Base-by-base conservation (phyloP, 2,888 invertebrate species). In the Marronus borbonicus region DNA sequence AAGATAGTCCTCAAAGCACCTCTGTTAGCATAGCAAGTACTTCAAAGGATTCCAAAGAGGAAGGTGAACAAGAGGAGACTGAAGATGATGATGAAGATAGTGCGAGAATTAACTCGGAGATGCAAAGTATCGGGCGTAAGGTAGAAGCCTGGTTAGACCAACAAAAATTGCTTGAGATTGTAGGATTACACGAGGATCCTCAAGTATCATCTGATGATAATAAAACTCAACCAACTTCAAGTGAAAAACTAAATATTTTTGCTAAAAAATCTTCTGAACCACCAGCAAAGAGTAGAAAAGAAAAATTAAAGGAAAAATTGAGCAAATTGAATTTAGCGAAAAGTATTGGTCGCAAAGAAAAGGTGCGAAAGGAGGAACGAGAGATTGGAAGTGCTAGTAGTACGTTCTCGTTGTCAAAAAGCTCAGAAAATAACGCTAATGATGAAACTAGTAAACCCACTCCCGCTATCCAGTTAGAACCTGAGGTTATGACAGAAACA, bases 1-100 rank as follows among this genome's bases (percentile, higher is more conserved):
- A 68, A 68, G 24, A n/a, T 39, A 44, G 20, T 17, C 17, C 20
- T 24, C 39, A 58, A 58, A 72, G 52, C n/a, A 14, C 49, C 8
- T 17, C 49, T 1, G 2, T 3, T 2, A 58, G 49, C 4, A 58
- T 55, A 7, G 60, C 28, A n/a, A 69, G 52, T 10, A 70, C 62
- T 4, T 77, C 70, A 4, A 52, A 5, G 0, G 62, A 70, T 12
- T 70, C 77, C 10, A 72, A 69, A 52, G 65, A 77, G 28, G 70
- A 49, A 31, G 76, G 66, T 12, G 39, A 76, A 8, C 24, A 55
- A 5, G 68, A 50, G 14, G 50, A 24, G 28, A 39, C 49, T 2
- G 28, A 49, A 50, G 50, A 68, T 28, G 50, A 75, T 49, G 44
- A 75, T 4, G 64, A 75, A 17, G 20, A 17, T 8, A 24, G 20